A percentile compares a stretch with the other conserved stretches of the same genome.
These are phyloP conservation scores for Tragelaphus imberbis DNA, from an alignment of 2,113 vertebrate species.

Conservation along the genomic window DNA sequence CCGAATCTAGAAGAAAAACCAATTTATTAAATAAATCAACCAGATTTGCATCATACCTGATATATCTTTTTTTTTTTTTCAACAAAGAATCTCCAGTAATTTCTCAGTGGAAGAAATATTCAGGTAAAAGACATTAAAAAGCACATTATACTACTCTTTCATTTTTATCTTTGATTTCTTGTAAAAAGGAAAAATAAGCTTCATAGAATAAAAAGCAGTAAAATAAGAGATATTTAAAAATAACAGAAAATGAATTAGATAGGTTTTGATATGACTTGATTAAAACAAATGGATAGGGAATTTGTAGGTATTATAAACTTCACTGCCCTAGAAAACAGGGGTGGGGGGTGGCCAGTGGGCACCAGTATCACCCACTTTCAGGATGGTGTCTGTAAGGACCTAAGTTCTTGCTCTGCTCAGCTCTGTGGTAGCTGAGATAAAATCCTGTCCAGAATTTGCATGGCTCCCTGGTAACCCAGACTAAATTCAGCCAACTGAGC, in stretches of 20 bases:
- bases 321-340: background rate
- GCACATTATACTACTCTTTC: background rate
- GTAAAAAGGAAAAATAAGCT: background rate
- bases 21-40: conserved; percentile 33
- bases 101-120: background rate
- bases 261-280: background rate
- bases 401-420: background rate
- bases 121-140: background rate
- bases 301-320: background rate
- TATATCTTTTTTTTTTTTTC: background rate
- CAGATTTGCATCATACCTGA: background rate
- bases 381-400: background rate
- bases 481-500: background rate
- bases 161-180: background rate
- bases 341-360: background rate
- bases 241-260: background rate
- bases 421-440: background rate
- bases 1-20: conserved; percentile 86
- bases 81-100: background rate
- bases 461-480: background rate
- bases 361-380: background rate
- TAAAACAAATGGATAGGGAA: background rate
- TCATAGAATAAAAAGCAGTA: background rate
- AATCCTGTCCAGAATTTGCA: background rate
- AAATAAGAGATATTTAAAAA: background rate